These are phyloP conservation scores for Anabas testudineus DNA, from an alignment of 2,797 vertebrate genomes.

Conservation along the genomic window DNA sequence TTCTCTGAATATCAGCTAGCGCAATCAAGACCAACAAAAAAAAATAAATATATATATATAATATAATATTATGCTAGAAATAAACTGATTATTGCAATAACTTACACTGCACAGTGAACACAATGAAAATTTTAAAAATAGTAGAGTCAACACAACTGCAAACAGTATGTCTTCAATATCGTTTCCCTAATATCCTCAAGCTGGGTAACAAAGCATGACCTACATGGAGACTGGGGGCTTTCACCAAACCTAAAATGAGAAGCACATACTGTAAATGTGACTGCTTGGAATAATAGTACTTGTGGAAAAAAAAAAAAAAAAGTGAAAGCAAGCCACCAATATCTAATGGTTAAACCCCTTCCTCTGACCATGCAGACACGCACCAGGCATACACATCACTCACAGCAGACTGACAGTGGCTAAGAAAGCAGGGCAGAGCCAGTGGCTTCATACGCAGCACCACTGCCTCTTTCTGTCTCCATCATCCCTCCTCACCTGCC, in stretches of 20 bases:
- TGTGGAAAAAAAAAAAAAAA: conserved; percentile 38
- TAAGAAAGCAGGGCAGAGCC: conserved; percentile 60
- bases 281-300: conserved; percentile 22
- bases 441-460: conserved; percentile 45
- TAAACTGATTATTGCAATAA: neutral
- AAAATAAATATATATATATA: no score
- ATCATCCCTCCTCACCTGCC: conserved; percentile 43
- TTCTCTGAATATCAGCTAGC: neutral
- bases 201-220: conserved; percentile 7
- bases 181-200: conserved; percentile 10
- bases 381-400: conserved; percentile 42
- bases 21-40: conserved; percentile 9
- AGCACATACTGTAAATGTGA: conserved; percentile 6
- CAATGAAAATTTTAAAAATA: neutral
- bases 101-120: neutral
- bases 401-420: conserved; percentile 45
- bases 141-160: neutral
- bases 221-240: conserved; percentile 16
- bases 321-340: conserved; percentile 60
- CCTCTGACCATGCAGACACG: conserved; percentile 46
- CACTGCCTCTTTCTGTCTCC: conserved; percentile 46
- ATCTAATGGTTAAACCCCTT: conserved; percentile 56
- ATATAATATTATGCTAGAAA: no score
- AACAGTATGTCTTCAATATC: neutral
- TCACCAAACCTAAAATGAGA: conserved; percentile 26